phyloP scores from a whole-genome alignment of 2,888 invertebrate species.

The Drosophila falleni region DNA sequence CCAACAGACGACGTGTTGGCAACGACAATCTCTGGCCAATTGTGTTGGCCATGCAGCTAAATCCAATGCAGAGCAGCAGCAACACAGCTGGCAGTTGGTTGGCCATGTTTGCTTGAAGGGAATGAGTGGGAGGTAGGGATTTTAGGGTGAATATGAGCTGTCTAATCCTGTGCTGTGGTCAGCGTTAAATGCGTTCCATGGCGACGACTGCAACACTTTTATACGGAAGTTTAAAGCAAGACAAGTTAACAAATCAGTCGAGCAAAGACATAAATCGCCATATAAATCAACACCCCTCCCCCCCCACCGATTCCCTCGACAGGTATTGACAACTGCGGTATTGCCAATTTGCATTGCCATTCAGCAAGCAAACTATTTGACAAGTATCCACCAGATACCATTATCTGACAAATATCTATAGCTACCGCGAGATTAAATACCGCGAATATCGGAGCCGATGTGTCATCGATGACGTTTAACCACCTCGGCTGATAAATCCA shows the following conservation, averaged over 20 bases:
- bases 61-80: constrained; percentile 39
- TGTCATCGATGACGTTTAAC: constrained; percentile 33
- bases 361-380: constrained; percentile 15
- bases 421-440: neutral
- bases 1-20: constrained; percentile 45
- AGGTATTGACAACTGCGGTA: constrained; percentile 31
- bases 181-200: constrained; percentile 38
- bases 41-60: constrained; percentile 29
- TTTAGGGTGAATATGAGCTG: constrained; percentile 1
- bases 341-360: constrained; percentile 43
- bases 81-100: constrained; percentile 19
- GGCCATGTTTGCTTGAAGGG: constrained; percentile 19
- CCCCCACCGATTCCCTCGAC: no score
- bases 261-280: constrained; percentile 56
- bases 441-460: neutral
- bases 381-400: constrained; percentile 12
- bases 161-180: constrained; percentile 26
- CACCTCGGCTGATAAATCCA: constrained; percentile 4
- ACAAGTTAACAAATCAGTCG: constrained; percentile 58
- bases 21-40: constrained; percentile 25
- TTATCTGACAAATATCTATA: neutral
- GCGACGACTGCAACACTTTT: constrained; percentile 39
- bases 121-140: neutral
- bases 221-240: constrained; percentile 30
- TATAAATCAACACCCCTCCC: neutral